Conservation (phyloP, 1,140 invertebrate species). For the Kradibia gibbosae region DNA sequence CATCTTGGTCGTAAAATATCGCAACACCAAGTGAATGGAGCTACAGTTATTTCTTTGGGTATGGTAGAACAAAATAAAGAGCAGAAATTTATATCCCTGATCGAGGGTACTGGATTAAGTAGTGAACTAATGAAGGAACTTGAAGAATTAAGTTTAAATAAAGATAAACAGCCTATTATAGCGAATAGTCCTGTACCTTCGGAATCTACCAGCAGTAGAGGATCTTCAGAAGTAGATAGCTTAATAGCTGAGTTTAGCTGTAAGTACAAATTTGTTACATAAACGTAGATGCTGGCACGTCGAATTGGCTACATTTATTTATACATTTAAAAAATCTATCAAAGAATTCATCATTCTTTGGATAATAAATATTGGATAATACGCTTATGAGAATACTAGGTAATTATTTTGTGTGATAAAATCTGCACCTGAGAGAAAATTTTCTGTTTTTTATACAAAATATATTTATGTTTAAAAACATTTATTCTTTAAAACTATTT, state of each 20-base stretch:
- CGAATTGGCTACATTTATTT: too few species aligned
- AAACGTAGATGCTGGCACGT: too few species aligned
- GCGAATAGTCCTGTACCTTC: constrained; percentile 65
- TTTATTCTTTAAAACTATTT: too few species aligned
- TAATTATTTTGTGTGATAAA: too few species aligned
- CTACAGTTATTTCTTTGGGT: constrained; percentile 58
- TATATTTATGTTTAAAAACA: too few species aligned
- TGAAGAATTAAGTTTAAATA: constrained; percentile 67
- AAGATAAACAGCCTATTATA: constrained; percentile 56
- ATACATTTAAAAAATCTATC: too few species aligned
- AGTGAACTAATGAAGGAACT: constrained; percentile 69
- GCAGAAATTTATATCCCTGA: constrained; percentile 57
- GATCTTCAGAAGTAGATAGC: constrained; percentile 60
- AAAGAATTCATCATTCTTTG: too few species aligned
- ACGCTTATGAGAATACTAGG: too few species aligned
- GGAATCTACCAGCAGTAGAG: constrained; percentile 64
- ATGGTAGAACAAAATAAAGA: constrained; percentile 54
- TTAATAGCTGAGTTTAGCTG: constrained; percentile 52
- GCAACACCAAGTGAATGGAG: constrained; percentile 68
- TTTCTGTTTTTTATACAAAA: too few species aligned
- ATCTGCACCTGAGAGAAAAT: too few species aligned
- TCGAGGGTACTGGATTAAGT: constrained; percentile 59
- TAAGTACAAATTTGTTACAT: constrained; percentile 37
- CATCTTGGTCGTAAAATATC: constrained; percentile 72
- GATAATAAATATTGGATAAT: too few species aligned